phyloP scores from a whole-genome alignment of 2,888 invertebrate species.

The Drosophila bunnanda region DNA sequence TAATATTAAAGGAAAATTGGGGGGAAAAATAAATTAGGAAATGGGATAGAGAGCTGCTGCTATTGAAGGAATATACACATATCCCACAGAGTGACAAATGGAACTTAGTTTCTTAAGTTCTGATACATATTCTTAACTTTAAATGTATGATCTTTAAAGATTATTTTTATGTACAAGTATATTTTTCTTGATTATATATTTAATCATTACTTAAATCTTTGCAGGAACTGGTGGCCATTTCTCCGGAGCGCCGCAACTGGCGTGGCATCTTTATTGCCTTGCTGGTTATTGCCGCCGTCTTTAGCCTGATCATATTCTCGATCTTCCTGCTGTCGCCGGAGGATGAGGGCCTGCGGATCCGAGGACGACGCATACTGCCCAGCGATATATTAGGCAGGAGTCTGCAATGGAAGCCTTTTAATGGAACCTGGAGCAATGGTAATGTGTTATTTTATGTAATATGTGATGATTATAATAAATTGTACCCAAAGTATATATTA shows the following conservation, averaged over 20 bases:
- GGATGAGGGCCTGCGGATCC: constrained; percentile 88
- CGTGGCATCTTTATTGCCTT: constrained; percentile 96
- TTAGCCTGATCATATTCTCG: constrained; percentile 95
- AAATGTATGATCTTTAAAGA: not conserved
- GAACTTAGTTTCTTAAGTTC: not conserved
- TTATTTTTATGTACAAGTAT: not conserved
- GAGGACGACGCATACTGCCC: constrained; percentile 89
- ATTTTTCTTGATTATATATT: not conserved
- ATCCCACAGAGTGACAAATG: no score
- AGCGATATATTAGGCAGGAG: constrained; percentile 88
- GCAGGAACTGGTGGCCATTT: constrained; percentile 95
- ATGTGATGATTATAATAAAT: not conserved
- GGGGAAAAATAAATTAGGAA: not conserved
- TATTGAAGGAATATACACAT: no score
- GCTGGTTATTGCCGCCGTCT: constrained; percentile 94
- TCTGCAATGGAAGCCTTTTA: constrained; percentile 88
- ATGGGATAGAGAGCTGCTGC: not conserved
- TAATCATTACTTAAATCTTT: constrained; percentile 45
- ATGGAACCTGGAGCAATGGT: constrained; percentile 92
- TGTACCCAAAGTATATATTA: not conserved
- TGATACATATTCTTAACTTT: not conserved
- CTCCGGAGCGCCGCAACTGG: constrained; percentile 96
- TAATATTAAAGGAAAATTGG: not conserved
- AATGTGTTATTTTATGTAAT: not conserved
- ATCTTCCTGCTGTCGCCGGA: constrained; percentile 94